These are phyloP conservation scores for Lepidostoma basale DNA, from an alignment of 1,140 invertebrate genomes.

Conservation along the genomic window DNA sequence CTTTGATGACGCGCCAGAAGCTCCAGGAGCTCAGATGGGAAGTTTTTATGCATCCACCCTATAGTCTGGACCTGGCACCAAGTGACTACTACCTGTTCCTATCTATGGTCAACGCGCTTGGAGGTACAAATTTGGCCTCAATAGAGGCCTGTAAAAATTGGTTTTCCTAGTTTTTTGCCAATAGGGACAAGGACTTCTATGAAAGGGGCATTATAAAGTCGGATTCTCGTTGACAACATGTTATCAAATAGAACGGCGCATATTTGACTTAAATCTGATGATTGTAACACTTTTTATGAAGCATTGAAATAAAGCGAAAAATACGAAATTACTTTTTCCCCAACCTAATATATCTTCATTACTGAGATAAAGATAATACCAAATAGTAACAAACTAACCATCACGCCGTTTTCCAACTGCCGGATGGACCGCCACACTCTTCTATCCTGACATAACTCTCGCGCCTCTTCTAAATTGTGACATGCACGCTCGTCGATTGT, in stretches of 20 bases:
- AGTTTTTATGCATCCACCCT: neutral
- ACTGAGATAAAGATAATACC: no score
- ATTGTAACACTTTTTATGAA: conserved; percentile 2
- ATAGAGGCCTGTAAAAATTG: conserved; percentile 3
- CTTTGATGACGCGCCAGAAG: neutral
- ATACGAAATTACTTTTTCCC: conserved; percentile 8
- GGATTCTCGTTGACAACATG: neutral
- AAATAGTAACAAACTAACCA: no score
- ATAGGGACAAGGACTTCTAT: neutral
- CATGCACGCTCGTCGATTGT: no score
- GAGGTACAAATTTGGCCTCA: neutral
- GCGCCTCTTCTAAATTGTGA: no score
- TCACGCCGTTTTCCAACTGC: no score
- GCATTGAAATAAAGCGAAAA: conserved; percentile 2
- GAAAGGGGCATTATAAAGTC: conserved; percentile 1
- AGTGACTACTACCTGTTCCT: neutral
- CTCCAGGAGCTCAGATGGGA: neutral
- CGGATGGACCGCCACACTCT: no score
- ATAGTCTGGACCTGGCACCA: conserved; percentile 1
- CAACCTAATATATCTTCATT: no score
- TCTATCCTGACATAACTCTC: no score
- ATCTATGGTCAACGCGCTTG: neutral
- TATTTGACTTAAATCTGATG: conserved; percentile 1
- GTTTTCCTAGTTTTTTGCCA: conserved; percentile 1
- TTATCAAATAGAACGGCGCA: conserved; percentile 6